A percentile compares a stretch with the other conserved stretches of the same genome.
phyloP scores from a whole-genome alignment of 2,888 invertebrate species.

The Tiliacea citrago region DNA sequence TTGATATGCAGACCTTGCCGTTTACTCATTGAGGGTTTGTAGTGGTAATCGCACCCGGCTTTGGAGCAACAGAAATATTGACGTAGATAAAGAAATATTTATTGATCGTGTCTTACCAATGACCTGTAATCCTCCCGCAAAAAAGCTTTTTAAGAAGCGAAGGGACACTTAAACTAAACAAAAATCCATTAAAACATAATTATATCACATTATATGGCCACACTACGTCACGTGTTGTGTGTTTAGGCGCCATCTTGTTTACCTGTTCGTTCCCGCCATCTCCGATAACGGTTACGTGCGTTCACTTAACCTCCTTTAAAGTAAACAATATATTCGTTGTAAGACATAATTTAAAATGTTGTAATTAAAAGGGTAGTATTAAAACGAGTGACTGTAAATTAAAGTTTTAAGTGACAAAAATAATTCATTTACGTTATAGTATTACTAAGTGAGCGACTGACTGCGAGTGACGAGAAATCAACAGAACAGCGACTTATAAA shows the following conservation, averaged over 20 bases:
- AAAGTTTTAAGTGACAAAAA: too few species aligned
- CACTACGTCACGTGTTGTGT: conserved; percentile 33
- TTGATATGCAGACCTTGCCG: neutral
- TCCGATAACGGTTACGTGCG: conserved; percentile 34
- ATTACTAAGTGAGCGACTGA: too few species aligned
- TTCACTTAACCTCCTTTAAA: conserved; percentile 25
- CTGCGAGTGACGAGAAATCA: too few species aligned
- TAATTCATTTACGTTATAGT: too few species aligned
- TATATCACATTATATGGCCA: conserved; percentile 17
- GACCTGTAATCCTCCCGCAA: neutral
- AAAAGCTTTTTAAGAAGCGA: neutral
- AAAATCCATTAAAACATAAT: conserved; percentile 13
- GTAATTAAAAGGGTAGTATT: too few species aligned
- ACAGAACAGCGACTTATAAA: too few species aligned
- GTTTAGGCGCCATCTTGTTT: conserved; percentile 57
- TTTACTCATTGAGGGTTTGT: neutral
- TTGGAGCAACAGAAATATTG: neutral
- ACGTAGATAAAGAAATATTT: neutral
- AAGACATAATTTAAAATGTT: conserved; percentile 38
- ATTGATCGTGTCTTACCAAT: neutral
- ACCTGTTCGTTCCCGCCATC: conserved; percentile 10
- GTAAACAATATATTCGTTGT: conserved; percentile 47
- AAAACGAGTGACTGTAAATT: too few species aligned
- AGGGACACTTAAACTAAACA: neutral
- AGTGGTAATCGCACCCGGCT: too few species aligned